A percentile compares a stretch with the other conserved stretches of the same genome.
Conservation (phyloP, 2,113 vertebrate genomes). For the Podiceps cristatus region DNA sequence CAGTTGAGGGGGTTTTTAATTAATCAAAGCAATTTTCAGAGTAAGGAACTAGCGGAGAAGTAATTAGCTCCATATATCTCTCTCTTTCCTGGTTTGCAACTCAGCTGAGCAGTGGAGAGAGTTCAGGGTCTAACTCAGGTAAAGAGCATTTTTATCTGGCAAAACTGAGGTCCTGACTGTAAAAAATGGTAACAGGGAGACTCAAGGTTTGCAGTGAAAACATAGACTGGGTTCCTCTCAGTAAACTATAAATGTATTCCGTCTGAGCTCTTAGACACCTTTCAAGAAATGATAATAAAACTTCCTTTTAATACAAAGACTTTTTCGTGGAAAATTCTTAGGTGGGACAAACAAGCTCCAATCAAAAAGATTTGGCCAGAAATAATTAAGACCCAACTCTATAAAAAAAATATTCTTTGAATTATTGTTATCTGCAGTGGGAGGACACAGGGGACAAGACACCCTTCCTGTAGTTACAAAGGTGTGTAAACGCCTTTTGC, state of each 20-base stretch:
- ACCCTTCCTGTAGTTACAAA: neutral
- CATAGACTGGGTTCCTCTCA: neutral
- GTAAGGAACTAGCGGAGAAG: neutral
- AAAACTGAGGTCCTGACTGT: neutral
- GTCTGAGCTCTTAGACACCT: neutral
- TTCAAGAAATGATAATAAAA: neutral
- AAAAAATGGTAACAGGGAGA: neutral
- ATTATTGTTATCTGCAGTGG: neutral
- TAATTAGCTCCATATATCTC: neutral
- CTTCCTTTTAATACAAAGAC: accelerated
- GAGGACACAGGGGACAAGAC: neutral
- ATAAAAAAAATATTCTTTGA: neutral
- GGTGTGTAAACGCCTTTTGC: neutral
- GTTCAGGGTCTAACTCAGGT: neutral
- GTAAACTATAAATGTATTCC: neutral
- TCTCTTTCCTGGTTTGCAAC: neutral
- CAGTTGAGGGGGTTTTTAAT: neutral
- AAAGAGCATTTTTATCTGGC: neutral
- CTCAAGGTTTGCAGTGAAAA: neutral
- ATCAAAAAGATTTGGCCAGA: neutral
- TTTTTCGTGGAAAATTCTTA: neutral
- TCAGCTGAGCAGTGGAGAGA: neutral
- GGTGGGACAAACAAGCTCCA: neutral
- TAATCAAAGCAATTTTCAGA: neutral
- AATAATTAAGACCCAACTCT: neutral